Base-by-base conservation (phyloP, 2,888 invertebrate genomes). In the Chrysina gloriosa region DNA sequence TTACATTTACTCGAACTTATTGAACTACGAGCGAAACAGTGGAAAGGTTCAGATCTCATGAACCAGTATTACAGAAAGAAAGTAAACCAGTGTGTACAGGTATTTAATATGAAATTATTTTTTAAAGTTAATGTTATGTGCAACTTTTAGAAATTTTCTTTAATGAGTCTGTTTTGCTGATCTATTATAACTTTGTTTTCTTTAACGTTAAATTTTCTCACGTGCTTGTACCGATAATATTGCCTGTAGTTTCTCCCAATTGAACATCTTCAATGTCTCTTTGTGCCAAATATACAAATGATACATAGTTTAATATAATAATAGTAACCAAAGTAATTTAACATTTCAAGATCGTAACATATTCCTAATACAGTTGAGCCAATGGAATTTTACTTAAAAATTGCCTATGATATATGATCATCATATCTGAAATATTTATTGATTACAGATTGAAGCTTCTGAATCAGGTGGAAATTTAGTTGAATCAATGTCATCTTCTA, bases 1-100 rank as follows among this genome's bases (percentile, higher is more conserved):
- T 88, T 95, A 80, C 92, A 94, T 84, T 88, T 97, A 78, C 89
- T 97, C 81, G 96, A 97, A 86, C 86, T 97, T 72, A 95, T 97
- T 77, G 97, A 97, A 85, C 86, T 97, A 80, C 88, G 97, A 81
- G 96, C 96, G 71, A 93, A 93, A 84, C 90, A 92, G 80, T 97
- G 97, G 97, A 91, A 92, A 80, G 90, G 92, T 71, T 91, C 89
- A 74, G 93, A 94, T 82, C 91, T 92, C 77, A 91, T 94, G 87
- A 91, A 90, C 83, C 90, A 91, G 78, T 96, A 95, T 84, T 96
- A 95, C 81, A 89, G 89, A 81, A 90, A 89, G 71, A 83, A 83
- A 72, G 75, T 80, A 56, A 81, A 80, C 68, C 79, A 81, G 50
- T 81, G 77, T 63, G 76, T 77, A 64, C 81, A 80, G 75, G 80